Conservation (phyloP, 2,113 vertebrate species). For the Neodontobutis hainanensis region DNA sequence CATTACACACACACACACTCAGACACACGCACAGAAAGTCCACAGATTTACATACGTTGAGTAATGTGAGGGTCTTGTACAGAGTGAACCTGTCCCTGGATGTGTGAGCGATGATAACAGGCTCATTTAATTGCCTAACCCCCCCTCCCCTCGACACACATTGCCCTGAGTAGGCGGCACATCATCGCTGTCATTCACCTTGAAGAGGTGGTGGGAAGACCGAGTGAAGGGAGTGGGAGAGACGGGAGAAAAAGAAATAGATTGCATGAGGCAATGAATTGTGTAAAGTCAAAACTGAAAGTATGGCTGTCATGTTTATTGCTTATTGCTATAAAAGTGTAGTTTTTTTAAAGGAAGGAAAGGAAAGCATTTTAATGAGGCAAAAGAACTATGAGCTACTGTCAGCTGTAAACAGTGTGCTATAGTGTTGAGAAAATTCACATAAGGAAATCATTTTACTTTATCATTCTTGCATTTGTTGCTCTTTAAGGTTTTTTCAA, state of each 20-base stretch:
- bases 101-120: constrained; percentile 71
- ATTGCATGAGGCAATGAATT: neutral
- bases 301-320: too few species aligned
- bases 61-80: constrained; percentile 62
- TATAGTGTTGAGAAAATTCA: too few species aligned
- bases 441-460: too few species aligned
- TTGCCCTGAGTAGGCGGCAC: constrained; percentile 24
- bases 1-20: constrained; percentile 8
- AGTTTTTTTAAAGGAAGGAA: too few species aligned
- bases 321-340: too few species aligned
- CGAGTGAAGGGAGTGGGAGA: constrained; percentile 17
- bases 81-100: constrained; percentile 57
- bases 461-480: too few species aligned
- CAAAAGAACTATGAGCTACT: too few species aligned
- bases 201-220: constrained; percentile 44
- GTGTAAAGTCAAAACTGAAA: too few species aligned
- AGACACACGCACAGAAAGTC: constrained; percentile 20
- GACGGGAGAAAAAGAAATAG: constrained; percentile 8
- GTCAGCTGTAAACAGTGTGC: too few species aligned
- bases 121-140: constrained; percentile 62
- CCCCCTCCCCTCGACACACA: constrained; percentile 15
- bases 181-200: constrained; percentile 51
- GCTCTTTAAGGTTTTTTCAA: too few species aligned
- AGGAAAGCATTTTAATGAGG: too few species aligned
- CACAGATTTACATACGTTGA: constrained; percentile 68